A percentile compares a stretch with the other conserved stretches of the same genome.
Evolutionary conservation across 2,113 vertebrate species (phyloP).

Genomic region (Gorsachius goisagi): DNA sequence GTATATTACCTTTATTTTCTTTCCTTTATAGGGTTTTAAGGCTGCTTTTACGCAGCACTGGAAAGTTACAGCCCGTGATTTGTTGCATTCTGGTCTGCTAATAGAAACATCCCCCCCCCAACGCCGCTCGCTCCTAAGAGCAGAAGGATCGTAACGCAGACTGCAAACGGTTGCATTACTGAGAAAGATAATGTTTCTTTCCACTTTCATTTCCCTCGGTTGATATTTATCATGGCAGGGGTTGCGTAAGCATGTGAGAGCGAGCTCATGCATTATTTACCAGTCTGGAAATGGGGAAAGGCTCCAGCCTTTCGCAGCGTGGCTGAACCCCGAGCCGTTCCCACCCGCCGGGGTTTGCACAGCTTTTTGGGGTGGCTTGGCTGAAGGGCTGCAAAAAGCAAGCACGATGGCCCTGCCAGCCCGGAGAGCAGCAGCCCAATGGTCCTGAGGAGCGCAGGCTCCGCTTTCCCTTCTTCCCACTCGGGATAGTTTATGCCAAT

Average conservation of each 20-base stretch:
- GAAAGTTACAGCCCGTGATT: background rate
- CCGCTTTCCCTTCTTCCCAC: background rate
- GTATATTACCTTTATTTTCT: background rate
- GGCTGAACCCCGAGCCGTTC: background rate
- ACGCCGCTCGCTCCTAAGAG: background rate
- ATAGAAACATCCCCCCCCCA: slow-evolving; percentile 13
- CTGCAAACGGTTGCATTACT: slow-evolving; percentile 39
- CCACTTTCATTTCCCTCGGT: background rate
- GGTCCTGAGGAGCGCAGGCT: background rate
- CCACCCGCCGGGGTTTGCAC: background rate
- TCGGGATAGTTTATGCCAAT: background rate
- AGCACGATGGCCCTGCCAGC: rapidly evolving
- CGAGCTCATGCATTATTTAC: slow-evolving; percentile 39
- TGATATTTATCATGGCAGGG: slow-evolving; percentile 33
- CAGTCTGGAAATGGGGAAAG: background rate
- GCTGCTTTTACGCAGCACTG: background rate
- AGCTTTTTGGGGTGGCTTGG: background rate
- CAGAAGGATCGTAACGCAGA: slow-evolving; percentile 3
- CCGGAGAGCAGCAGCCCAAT: rapidly evolving
- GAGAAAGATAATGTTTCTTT: slow-evolving; percentile 26
- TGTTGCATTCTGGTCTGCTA: slow-evolving; percentile 20
- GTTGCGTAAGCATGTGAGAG: background rate
- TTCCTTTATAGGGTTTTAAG: background rate
- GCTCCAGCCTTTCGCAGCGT: background rate
- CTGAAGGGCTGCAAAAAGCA: background rate